phyloP scores from a whole-genome alignment of 2,113 vertebrate genomes.

The Amblyornis subalaris region DNA sequence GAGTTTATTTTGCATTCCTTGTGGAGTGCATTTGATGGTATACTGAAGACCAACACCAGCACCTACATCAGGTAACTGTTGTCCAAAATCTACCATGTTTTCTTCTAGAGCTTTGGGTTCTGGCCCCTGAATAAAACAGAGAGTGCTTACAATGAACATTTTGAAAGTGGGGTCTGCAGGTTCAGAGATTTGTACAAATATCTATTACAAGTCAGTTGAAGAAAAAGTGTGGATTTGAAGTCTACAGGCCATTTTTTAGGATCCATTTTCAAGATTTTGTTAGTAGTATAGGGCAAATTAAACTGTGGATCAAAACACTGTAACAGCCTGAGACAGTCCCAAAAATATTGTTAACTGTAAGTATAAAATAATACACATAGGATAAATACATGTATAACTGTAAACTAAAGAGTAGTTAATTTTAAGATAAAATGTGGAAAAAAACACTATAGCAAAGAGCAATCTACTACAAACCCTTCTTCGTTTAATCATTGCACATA shows the following conservation, averaged over 20 bases:
- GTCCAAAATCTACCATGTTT: slow-evolving; percentile 36
- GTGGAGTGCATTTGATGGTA: neutral
- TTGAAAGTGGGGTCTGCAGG: neutral
- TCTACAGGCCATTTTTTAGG: neutral
- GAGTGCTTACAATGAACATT: neutral
- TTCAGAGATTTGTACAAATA: neutral
- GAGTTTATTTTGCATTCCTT: slow-evolving; percentile 68
- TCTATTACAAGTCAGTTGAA: neutral
- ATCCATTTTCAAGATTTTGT: neutral
- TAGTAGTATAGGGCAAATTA: neutral
- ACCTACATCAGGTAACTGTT: neutral
- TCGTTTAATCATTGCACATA: neutral
- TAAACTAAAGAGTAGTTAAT: neutral
- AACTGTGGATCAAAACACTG: neutral
- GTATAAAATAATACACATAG: neutral
- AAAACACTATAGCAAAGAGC: neutral
- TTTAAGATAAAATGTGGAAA: neutral
- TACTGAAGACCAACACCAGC: neutral
- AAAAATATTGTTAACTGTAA: neutral
- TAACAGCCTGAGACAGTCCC: neutral
- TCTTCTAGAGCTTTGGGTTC: slow-evolving; percentile 11
- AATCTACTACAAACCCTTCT: neutral
- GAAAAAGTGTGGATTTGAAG: neutral
- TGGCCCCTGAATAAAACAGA: slow-evolving; percentile 52
- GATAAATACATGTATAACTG: neutral